Evolutionary conservation across 2,797 vertebrate genomes (phyloP), one percentile per base, ranked within the genome.

Genomic region (Morus bassanus): DNA sequence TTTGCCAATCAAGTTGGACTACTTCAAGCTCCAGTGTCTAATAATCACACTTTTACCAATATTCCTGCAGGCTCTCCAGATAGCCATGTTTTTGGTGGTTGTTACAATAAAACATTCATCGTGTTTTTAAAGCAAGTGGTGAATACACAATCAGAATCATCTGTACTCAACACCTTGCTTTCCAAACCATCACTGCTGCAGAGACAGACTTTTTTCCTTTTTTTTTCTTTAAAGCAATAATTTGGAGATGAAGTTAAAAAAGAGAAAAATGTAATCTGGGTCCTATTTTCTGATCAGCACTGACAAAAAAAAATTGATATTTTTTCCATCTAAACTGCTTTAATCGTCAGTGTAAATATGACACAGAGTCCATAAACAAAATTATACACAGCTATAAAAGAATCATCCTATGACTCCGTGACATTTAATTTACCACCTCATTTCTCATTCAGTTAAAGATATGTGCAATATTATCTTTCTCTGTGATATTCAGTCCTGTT

Each of bases 401-500:
- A 91, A 80, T 64, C 45, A 72, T 77, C 51, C 41, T 80, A 4
- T 51, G 65, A 80, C 61, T 91, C 67, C 0, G 1, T 56, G 50
- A 43, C 21, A 39, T 43, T 79, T 73, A 35, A 88, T 89, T 85
- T 85, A 72, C 53, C 59, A 76, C 30, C n/a, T 87, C 15, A 41
- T 57, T 93, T 85, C 72, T 89, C 68, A 84, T 80, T 89, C 77
- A 67, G 3, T 88, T 64, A 48, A 82, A 86, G 50, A 39, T 73
- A 51, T n/a, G 86, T 79, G 67, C 81, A 92, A 91, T 74, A 93
- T 94, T 85, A 89, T 60, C 61, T 85, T 88, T 93, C 81, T 95
- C 92, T 76, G 27, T 79, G 91, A 92, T 63, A 95, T 16, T 68
- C 59, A 61, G 28, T 73, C 35, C 43, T 92, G n/a, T 85, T 88